phyloP scores from a whole-genome alignment of 2,888 invertebrate species.

The Meteorus colon region DNA sequence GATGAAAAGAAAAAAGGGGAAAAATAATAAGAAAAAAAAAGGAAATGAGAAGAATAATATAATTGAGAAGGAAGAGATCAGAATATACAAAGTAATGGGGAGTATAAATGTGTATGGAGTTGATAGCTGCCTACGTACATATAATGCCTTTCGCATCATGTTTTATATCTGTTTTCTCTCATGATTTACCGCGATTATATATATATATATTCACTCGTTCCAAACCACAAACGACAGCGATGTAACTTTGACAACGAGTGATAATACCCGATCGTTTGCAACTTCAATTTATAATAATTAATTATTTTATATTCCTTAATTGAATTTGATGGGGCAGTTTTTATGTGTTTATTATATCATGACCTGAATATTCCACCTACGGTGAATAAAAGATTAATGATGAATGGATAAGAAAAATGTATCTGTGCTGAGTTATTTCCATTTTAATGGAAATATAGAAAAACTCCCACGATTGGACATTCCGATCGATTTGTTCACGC shows the following conservation, averaged over 20 bases:
- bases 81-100: constrained; percentile 18
- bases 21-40: constrained; percentile 9
- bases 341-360: not conserved
- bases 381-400: not conserved
- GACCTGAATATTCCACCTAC: not conserved
- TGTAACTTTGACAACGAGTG: not conserved
- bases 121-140: constrained; percentile 34
- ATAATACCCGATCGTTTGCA: not conserved
- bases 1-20: not conserved
- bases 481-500: not conserved
- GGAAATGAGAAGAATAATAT: constrained; percentile 9
- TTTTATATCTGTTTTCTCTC: constrained; percentile 44
- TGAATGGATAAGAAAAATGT: not conserved
- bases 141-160: constrained; percentile 41
- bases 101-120: constrained; percentile 10
- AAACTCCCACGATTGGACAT: not conserved
- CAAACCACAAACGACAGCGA: not conserved
- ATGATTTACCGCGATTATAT: constrained; percentile 36
- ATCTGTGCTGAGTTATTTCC: not conserved
- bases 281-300: not conserved
- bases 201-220: not conserved
- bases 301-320: not conserved
- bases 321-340: not conserved
- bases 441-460: not conserved
- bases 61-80: constrained; percentile 18